phyloP scores from a whole-genome alignment of 2,888 invertebrate species.

The Ptychoptera albimana region DNA sequence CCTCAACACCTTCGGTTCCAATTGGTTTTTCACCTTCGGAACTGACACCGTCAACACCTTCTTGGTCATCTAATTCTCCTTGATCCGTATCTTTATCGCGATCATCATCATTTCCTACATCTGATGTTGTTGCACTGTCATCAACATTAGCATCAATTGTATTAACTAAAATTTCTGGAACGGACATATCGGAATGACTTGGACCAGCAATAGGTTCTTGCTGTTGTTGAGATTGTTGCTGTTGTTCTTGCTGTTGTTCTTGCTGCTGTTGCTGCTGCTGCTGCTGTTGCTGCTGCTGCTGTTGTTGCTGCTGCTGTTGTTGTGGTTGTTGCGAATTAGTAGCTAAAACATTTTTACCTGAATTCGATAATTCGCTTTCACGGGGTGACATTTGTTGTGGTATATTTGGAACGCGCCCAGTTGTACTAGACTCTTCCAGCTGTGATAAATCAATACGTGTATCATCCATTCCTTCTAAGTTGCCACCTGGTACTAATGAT shows the following conservation, averaged over 20 bases:
- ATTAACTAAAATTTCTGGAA: slow-evolving; percentile 11
- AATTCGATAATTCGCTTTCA: neutral
- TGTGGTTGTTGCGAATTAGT: slow-evolving; percentile 19
- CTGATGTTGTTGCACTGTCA: slow-evolving; percentile 33
- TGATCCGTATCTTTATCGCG: slow-evolving; percentile 18
- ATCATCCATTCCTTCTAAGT: slow-evolving; percentile 54
- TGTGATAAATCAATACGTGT: slow-evolving; percentile 53
- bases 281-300: slow-evolving; percentile 25
- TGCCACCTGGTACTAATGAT: slow-evolving; percentile 19
- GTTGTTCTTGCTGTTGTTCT: slow-evolving; percentile 16
- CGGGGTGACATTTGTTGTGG: slow-evolving; percentile 44
- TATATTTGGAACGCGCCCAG: slow-evolving; percentile 47
- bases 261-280: slow-evolving; percentile 23
- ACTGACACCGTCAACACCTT: slow-evolving; percentile 34
- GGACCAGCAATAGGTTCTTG: slow-evolving; percentile 19
- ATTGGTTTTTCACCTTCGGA: slow-evolving; percentile 46
- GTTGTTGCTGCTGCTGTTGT: slow-evolving; percentile 20
- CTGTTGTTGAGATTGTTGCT: slow-evolving; percentile 20
- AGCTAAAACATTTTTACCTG: slow-evolving; percentile 5
- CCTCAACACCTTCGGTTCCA: slow-evolving; percentile 30
- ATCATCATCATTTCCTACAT: slow-evolving; percentile 25
- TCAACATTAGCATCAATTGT: neutral
- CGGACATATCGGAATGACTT: slow-evolving; percentile 9
- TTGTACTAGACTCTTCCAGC: slow-evolving; percentile 31
- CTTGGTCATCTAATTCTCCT: slow-evolving; percentile 23